Conservation (phyloP, 2,113 vertebrate species). For the Pungitius pungitius region DNA sequence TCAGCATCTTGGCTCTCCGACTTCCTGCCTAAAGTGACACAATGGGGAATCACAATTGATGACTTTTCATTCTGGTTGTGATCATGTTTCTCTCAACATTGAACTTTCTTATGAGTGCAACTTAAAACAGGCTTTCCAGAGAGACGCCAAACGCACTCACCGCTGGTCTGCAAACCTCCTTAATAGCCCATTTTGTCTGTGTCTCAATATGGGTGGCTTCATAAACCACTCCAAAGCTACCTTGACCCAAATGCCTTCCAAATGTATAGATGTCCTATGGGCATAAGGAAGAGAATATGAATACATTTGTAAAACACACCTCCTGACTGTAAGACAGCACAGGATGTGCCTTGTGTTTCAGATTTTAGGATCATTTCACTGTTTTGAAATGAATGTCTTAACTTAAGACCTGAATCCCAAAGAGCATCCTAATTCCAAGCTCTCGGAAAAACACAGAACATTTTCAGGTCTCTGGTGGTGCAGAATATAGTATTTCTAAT, state of each 20-base stretch:
- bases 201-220: constrained; percentile 83
- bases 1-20: constrained; percentile 84
- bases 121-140: constrained; percentile 36
- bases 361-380: constrained; percentile 29
- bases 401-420: constrained; percentile 61
- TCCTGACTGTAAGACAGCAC: constrained; percentile 18
- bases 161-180: constrained; percentile 85
- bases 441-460: constrained; percentile 29
- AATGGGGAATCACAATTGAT: constrained; percentile 32
- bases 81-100: constrained; percentile 15
- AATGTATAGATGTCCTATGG: constrained; percentile 83
- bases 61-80: background rate
- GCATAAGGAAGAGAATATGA: constrained; percentile 49
- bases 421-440: constrained; percentile 69
- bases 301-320: constrained; percentile 41
- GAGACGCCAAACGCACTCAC: constrained; percentile 69
- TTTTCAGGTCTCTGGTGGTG: constrained; percentile 73
- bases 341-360: constrained; percentile 16
- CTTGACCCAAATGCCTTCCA: constrained; percentile 85
- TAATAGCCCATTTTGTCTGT: constrained; percentile 84
- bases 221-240: constrained; percentile 85
- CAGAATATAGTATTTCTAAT: constrained; percentile 82
- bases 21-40: constrained; percentile 83
- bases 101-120: constrained; percentile 18
- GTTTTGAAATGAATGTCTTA: constrained; percentile 50